Evolutionary conservation across 2,113 vertebrate species (phyloP).

Genomic region (Cromileptes altivelis): DNA sequence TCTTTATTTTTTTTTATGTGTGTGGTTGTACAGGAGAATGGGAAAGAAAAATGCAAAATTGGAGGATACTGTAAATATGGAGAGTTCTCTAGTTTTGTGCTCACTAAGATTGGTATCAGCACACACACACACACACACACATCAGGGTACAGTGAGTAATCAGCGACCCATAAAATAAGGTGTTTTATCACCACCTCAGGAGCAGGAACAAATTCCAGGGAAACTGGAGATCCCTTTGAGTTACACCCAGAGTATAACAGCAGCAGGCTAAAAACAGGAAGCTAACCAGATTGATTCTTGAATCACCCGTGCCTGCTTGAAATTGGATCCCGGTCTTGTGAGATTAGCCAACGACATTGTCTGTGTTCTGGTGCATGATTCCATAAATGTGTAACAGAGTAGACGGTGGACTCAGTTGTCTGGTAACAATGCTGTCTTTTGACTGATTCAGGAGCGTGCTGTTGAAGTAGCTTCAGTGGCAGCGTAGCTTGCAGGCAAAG

Average conservation of each 20-base stretch:
- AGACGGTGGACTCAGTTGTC: constrained; percentile 54
- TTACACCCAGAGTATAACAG: constrained; percentile 60
- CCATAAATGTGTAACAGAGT: constrained; percentile 67
- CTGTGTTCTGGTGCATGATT: constrained; percentile 60
- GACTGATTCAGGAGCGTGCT: constrained; percentile 44
- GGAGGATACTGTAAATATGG: constrained; percentile 65
- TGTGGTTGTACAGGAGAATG: constrained; percentile 47
- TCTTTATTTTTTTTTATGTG: constrained; percentile 9
- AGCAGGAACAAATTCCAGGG: constrained; percentile 66
- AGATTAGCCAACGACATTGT: constrained; percentile 63
- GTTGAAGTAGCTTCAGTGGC: constrained; percentile 33
- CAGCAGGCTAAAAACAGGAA: constrained; percentile 75
- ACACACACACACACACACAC: constrained; percentile 46
- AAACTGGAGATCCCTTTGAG: constrained; percentile 71
- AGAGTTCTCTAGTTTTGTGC: constrained; percentile 66
- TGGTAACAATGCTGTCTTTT: constrained; percentile 60
- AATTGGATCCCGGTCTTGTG: constrained; percentile 71
- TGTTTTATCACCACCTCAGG: constrained; percentile 79
- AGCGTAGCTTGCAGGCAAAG: constrained; percentile 31
- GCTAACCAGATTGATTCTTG: constrained; percentile 77
- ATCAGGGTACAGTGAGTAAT: constrained; percentile 73
- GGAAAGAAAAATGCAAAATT: constrained; percentile 67
- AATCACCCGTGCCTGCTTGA: constrained; percentile 62
- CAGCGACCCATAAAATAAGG: constrained; percentile 81
- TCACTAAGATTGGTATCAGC: constrained; percentile 68